A percentile compares a stretch with the other conserved stretches of the same genome.
These are phyloP conservation scores for Lepidostoma basale DNA, from an alignment of 1,140 invertebrate species.

Conservation along the genomic window DNA sequence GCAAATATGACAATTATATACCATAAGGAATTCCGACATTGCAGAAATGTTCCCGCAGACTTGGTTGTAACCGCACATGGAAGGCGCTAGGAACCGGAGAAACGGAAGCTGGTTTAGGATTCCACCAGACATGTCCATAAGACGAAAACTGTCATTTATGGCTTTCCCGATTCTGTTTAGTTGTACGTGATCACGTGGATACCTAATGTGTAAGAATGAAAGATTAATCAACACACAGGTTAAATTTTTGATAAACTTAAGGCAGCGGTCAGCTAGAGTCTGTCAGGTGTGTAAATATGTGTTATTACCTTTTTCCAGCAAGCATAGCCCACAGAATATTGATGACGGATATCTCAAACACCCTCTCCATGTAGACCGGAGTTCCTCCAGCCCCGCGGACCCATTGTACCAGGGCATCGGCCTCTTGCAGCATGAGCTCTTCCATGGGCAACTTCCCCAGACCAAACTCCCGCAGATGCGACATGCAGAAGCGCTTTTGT, in stretches of 20 bases:
- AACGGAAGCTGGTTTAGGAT: conserved; percentile 70
- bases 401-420: conserved; percentile 53
- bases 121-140: conserved; percentile 70
- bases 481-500: conserved; percentile 63
- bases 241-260: background rate
- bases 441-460: conserved; percentile 62
- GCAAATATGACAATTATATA: too few relatives aligned
- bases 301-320: conserved; percentile 35
- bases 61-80: conserved; percentile 64
- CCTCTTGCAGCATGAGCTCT: conserved; percentile 60
- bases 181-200: conserved; percentile 62
- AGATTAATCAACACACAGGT: background rate
- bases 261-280: background rate
- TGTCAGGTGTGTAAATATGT: background rate
- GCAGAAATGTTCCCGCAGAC: conserved; percentile 49
- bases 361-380: conserved; percentile 31
- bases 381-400: conserved; percentile 38
- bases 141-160: conserved; percentile 65
- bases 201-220: conserved; percentile 51
- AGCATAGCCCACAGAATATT: conserved; percentile 40
- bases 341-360: conserved; percentile 34
- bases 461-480: conserved; percentile 63
- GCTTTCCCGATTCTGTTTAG: conserved; percentile 59
- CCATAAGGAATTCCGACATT: conserved; percentile 12
- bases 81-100: conserved; percentile 65